Conservation (phyloP, 1,140 invertebrate genomes). For the Chionoecetes opilio region DNA sequence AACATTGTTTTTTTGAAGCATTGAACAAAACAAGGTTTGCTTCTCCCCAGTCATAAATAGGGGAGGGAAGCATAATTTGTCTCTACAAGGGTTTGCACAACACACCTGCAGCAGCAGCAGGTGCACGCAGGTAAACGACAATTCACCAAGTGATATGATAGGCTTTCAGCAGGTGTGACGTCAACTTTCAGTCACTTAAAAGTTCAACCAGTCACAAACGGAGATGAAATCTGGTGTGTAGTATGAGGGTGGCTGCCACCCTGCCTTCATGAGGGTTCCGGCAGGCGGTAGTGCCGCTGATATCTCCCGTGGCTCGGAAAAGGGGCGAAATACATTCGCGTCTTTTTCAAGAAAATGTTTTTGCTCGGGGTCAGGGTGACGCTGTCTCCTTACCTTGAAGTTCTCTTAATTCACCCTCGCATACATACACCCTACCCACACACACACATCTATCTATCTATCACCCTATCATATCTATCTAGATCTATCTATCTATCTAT, state of each 20-base stretch:
- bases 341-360: not conserved
- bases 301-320: constrained; percentile 16
- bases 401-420: not conserved
- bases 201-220: constrained; percentile 28
- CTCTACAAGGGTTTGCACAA: no score
- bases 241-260: not conserved
- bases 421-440: not conserved
- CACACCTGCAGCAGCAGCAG: not conserved
- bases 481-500: constrained; percentile 31
- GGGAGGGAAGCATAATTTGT: no score
- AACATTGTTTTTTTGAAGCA: no score
- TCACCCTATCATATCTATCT: constrained; percentile 46
- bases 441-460: constrained; percentile 35
- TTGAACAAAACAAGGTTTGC: no score
- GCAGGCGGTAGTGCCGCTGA: constrained; percentile 22
- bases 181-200: not conserved
- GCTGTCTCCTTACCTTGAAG: not conserved
- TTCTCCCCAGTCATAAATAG: no score
- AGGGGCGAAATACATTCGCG: not conserved
- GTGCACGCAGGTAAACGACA: not conserved
- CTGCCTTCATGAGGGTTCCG: not conserved
- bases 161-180: not conserved
- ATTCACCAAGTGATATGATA: not conserved
- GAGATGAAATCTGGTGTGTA: constrained; percentile 27
- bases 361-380: not conserved